Base-by-base conservation (phyloP, 2,113 vertebrate genomes). In the Carassius auratus region DNA sequence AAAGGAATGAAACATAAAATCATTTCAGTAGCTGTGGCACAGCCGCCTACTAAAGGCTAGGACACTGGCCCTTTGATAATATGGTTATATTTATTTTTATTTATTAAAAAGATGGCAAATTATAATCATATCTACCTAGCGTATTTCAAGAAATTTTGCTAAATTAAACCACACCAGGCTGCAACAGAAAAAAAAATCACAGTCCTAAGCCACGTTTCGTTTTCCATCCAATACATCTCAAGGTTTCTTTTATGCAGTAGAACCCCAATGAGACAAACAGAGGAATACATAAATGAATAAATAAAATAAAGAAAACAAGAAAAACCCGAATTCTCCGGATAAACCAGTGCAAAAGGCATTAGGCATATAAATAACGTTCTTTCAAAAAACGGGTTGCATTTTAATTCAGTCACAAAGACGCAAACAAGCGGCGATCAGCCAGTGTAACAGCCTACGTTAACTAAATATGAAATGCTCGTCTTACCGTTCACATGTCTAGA, bases 161-260 rank as follows among this genome's bases (percentile, higher is more conserved):
- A 78, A 19, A n/a, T 8, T 21, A 6, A 45, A 66, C 15, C 6
- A 15, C 14, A 81, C 21, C 4, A 66, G 3, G 15, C 23, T 68
- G 59, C 2, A 30, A 19, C 61, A 64, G 38, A 7, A 15, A 2
- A 17, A 5, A 66, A 26, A 30, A 80, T 64, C 36, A 19, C 78
- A 81, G 6, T 8, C 15, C 38, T 33, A 45, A 77, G 78, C 85
- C 88, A 87, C 85, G 85, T 89, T 89, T 89, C 64, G 9, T 89
- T 89, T 84, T 78, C 76, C 78, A 85, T 68, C 76, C 52, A 79
- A 71, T 15, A 50, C 68, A 62, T 59, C 69, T 42, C 59, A 62
- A 68, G 38, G 45, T 68, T 64, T 81, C 15, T 64, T 82, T 83
- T 42, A 83, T 83, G 64, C 81, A 83, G 48, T 10, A 9, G 10